Conservation (phyloP, 2,113 vertebrate species). For the Cephalophus harveyi region DNA sequence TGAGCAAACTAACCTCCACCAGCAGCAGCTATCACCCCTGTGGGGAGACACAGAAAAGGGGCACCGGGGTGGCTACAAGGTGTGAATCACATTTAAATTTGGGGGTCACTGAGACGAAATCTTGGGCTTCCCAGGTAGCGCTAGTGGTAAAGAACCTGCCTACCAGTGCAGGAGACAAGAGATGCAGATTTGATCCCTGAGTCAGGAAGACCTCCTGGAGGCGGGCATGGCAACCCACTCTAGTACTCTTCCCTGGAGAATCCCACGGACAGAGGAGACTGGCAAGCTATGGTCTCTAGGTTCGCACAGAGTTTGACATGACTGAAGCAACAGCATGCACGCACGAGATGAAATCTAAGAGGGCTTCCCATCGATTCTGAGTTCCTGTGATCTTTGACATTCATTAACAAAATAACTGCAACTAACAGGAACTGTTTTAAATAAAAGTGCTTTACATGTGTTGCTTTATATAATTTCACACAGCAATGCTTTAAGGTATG, state of each 20-base stretch:
- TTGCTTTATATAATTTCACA: not conserved
- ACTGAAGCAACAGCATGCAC: not conserved
- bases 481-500: not conserved
- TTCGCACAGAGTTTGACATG: not conserved
- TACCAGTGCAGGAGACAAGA: not conserved
- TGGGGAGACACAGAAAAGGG: not conserved
- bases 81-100: not conserved
- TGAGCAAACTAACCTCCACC: not conserved
- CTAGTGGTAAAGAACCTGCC: not conserved
- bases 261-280: not conserved
- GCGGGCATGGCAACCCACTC: not conserved
- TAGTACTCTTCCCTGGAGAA: not conserved
- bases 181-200: not conserved
- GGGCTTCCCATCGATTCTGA: not conserved
- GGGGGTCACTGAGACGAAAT: not conserved
- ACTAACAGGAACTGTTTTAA: not conserved
- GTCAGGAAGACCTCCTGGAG: not conserved
- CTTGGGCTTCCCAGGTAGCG: not conserved
- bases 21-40: not conserved
- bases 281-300: not conserved
- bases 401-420: not conserved
- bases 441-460: not conserved
- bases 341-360: not conserved
- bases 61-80: not conserved
- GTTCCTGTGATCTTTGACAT: not conserved